phyloP scores from a whole-genome alignment of 2,113 vertebrate genomes.

The Helogale parvula region DNA sequence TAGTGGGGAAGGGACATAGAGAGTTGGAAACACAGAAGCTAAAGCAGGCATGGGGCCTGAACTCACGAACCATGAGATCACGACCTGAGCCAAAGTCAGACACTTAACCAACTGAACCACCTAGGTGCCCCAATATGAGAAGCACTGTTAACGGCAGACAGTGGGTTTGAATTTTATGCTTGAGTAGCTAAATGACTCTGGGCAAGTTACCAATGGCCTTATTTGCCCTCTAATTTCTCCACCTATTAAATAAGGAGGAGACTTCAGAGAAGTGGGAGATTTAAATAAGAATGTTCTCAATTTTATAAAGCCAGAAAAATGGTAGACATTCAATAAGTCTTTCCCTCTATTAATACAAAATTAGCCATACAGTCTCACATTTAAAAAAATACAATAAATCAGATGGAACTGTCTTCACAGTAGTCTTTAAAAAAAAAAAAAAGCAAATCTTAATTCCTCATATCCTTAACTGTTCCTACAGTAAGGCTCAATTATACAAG shows the following conservation, averaged over 20 bases:
- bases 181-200: neutral
- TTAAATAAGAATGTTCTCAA: neutral
- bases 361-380: neutral
- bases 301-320: neutral
- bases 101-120: no score
- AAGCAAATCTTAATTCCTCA: neutral
- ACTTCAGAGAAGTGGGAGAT: neutral
- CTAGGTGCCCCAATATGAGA: neutral
- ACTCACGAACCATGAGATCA: no score
- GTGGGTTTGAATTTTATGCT: neutral
- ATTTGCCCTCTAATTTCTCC: neutral
- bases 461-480: neutral
- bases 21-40: no score
- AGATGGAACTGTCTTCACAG: neutral
- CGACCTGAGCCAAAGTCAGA: no score
- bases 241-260: constrained; percentile 12
- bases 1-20: no score
- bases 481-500: neutral
- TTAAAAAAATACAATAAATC: neutral
- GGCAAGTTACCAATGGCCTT: neutral
- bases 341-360: neutral
- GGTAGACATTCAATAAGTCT: neutral
- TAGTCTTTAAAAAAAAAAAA: neutral
- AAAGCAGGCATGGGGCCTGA: no score
- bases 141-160: neutral